A percentile compares a stretch with the other conserved stretches of the same genome.
Evolutionary conservation across 2,888 invertebrate genomes (phyloP).

Genomic region (Bombylius discolor): DNA sequence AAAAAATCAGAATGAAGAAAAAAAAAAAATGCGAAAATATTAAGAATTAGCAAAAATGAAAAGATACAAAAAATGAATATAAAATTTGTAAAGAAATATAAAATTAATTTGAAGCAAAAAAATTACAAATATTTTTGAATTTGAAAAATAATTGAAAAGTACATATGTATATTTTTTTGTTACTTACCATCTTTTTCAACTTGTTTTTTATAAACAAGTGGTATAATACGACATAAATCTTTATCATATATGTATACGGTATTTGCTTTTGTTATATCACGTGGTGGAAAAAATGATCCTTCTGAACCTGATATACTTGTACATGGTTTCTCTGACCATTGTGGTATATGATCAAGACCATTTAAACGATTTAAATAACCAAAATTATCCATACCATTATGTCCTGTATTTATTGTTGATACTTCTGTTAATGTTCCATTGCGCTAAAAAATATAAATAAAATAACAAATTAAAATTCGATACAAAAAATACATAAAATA

Average conservation of each 20-base stretch:
- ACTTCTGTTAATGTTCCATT: slow-evolving; percentile 71
- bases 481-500: too few species aligned
- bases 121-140: too few species aligned
- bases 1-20: too few species aligned
- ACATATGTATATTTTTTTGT: not conserved
- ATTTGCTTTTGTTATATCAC: slow-evolving; percentile 54
- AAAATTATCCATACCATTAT: slow-evolving; percentile 60
- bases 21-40: too few species aligned
- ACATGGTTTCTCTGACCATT: slow-evolving; percentile 63
- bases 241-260: slow-evolving; percentile 69
- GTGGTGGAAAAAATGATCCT: slow-evolving; percentile 76
- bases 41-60: too few species aligned
- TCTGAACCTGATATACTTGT: slow-evolving; percentile 57
- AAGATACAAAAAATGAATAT: too few species aligned
- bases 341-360: slow-evolving; percentile 60
- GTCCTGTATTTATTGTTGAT: slow-evolving; percentile 67
- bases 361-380: slow-evolving; percentile 65
- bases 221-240: slow-evolving; percentile 70
- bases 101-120: too few species aligned
- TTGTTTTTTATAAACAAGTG: slow-evolving; percentile 55
- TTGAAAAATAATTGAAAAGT: too few species aligned
- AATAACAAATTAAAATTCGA: too few species aligned
- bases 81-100: too few species aligned
- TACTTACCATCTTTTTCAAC: slow-evolving; percentile 55
- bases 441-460: slow-evolving; percentile 39